Evolutionary conservation across 2,888 invertebrate species (phyloP), one percentile per base, ranked within the genome.

Genomic region (Panopea generosa): DNA sequence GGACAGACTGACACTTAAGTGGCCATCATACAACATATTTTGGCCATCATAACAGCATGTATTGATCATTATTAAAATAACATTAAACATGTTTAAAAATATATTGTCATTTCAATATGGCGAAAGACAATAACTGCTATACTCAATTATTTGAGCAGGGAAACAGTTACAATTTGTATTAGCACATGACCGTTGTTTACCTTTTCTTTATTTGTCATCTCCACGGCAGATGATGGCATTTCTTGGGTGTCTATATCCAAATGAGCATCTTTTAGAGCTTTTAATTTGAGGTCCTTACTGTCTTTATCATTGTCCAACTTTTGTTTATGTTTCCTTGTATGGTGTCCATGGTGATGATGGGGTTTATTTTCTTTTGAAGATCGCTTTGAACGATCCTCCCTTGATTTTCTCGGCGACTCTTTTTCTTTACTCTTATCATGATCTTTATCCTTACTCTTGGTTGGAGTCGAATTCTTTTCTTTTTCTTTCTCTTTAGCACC

Each of bases 161-260:
- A n/a, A n/a, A n/a, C n/a, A n/a, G n/a, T n/a, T n/a, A n/a, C n/a
- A n/a, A n/a, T n/a, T n/a, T n/a, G n/a, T n/a, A n/a, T n/a, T n/a
- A n/a, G n/a, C n/a, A n/a, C n/a, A n/a, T n/a, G n/a, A n/a, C n/a
- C n/a, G n/a, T n/a, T n/a, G n/a, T n/a, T 55, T 73, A 90, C 90
- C 89, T 90, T 91, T 72, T 89, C 87, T 68, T 90, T 89, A 56
- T 90, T 91, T 59, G 89, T 90, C 68, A 91, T 84, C 52, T 91
- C 91, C 11, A 89, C 89, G 33, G 91, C 91, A 57, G 90, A 91
- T 38, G 89, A 86, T 20, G 91, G 91, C 24, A 89, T 65, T 53
- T 90, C 90, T 78, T 83, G 81, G 45, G 86, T 74, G 27, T 85
- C 78, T 14, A 86, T 66, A 27, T 84, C 85, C 53, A 81, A 74